Evolutionary conservation across 2,113 vertebrate species (phyloP), one percentile per base, ranked within the genome.

Genomic region (Mola mola): DNA sequence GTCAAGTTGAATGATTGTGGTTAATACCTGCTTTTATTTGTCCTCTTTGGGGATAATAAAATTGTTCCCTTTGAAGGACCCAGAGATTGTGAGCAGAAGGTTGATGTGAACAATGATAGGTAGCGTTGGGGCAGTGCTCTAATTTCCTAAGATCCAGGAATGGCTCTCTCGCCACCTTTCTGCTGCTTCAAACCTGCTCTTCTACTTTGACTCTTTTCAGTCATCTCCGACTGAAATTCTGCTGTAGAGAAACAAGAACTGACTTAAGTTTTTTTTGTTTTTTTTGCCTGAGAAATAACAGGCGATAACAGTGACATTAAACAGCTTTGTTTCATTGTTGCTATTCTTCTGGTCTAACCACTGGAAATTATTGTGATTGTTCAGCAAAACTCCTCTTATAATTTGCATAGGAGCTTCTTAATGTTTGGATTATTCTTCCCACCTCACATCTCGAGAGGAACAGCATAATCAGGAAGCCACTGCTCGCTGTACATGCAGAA

Each of bases 341-440:
- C 17, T 15, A 28, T 49, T 51, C 42, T 24, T 56, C 51, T 50
- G 19, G 40, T 34, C 26, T 17, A 16, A 24, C 52, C 17, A 19
- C 8, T 15, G 37, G 51, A 37, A 56, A 28, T 31, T 6, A 49
- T 26, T 34, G 46, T 2, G 4, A 72, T 36, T 17, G 5, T 36
- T 46, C 28, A 21, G 37, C 3, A 34, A 48, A 20, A 20, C 29
- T 29, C 31, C 25, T 52, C 49, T 44, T 65, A 68, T 60, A 71
- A 71, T 66, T 55, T 67, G 24, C 55, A 51, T 26, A 16, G 31
- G 38, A 52, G 53, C 24, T 25, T 75, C 58, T 65, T 80, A 50
- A 72, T 61, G 42, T 70, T 71, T 55, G 15, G 44, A 75, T 68
- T 65, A 57, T 72, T 75, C 16, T 62, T 78, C 58, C 70, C 66